Evolutionary conservation across 2,888 invertebrate species (phyloP), one percentile per base, ranked within the genome.

Genomic region (Camptogramma bilineatum): DNA sequence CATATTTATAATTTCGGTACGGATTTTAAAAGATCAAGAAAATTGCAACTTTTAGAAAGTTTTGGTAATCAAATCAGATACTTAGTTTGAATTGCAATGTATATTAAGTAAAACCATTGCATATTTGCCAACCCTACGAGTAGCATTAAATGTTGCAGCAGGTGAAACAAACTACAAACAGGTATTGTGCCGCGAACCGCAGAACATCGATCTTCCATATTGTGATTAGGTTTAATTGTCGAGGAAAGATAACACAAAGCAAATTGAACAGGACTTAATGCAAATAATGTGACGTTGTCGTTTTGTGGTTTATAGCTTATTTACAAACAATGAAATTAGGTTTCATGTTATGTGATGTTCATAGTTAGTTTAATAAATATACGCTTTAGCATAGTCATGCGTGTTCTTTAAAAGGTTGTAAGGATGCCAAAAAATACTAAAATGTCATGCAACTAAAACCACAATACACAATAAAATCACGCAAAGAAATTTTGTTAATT

Each of bases 161-260:
- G 51, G 55, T 62, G 46, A 55, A 62, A 51, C 54, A 62, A 53
- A 53, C 50, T 46, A 55, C 55, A 31, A 46, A 55, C 55, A 47
- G 55, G 52, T 39, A 39, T 52, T 55, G 46, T 47, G 34, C 51
- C 34, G 51, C 24, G 52, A 34, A 46, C 31, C 48, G 19, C 54
- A 16, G 42, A 39, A 48, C 53, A 62, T 55, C 46, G 46, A 39
- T 56, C 46, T 47, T 62, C 34, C 19, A 52, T 62, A 62, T 55
- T 52, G 44, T 62, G 51, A 53, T 61, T 61, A 28, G 50, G 21
- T 56, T 44, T 52, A 62, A 52, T 55, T 62, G 44, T 51, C 17
- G 18, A 55, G 44, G 10, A 55, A 24, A 17, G 50, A 50, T 53
- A 60, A 16, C 10, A n/a, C 16, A n/a, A 10, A 48, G 54, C 50